Conservation (phyloP, 2,797 vertebrate species). For the Limnodromus scolopaceus region DNA sequence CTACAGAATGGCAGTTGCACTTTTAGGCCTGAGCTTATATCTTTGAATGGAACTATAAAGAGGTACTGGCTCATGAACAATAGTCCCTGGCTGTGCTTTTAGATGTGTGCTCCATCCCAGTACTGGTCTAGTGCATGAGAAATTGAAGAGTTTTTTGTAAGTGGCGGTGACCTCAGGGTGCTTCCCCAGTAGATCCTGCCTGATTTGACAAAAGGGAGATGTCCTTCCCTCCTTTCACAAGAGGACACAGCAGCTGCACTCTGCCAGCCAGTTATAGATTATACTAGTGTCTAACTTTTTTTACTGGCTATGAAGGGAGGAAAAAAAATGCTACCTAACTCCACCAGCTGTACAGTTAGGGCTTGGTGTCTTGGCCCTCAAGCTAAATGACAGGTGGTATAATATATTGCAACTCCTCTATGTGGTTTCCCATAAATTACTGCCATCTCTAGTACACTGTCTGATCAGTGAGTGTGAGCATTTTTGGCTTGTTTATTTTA, state of each 20-base stretch:
- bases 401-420: not conserved
- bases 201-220: not conserved
- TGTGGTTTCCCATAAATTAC: not conserved
- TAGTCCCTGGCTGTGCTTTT: not conserved
- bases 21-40: not conserved
- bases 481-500: not conserved
- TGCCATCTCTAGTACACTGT: not conserved
- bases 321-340: not conserved
- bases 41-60: not conserved
- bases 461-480: not conserved
- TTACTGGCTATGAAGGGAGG: not conserved
- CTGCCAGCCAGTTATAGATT: not conserved
- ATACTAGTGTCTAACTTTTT: not conserved
- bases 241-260: not conserved
- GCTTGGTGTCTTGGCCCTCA: not conserved
- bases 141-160: not conserved
- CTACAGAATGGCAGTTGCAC: not conserved
- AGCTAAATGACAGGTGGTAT: not conserved
- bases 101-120: not conserved
- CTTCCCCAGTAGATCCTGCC: not conserved
- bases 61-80: not conserved
- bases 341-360: not conserved
- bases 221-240: not conserved
- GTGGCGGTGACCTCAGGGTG: not conserved
- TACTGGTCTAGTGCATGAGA: not conserved